Evolutionary conservation across 2,888 invertebrate genomes (phyloP), one percentile per base, ranked within the genome.

Genomic region (Xanthorhoe spadicearia): DNA sequence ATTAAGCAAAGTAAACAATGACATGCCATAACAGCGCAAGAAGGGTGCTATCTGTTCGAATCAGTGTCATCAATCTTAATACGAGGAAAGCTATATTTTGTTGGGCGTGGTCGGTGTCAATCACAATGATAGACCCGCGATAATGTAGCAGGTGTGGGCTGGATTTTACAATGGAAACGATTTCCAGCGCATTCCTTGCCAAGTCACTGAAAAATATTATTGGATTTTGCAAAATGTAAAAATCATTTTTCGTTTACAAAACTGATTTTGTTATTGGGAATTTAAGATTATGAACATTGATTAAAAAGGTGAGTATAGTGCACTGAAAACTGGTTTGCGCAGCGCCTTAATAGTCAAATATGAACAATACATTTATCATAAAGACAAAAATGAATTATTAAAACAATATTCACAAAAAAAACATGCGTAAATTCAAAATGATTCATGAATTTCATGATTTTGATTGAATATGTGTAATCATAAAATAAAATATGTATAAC

Each of bases 61-160:
- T 80, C 83, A 80, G 81, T 82, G 77, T 81, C 81, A 92, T 92
- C 90, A 90, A 91, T 91, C 92, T 89, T 87, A 86, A 91, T 91
- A 88, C 86, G 82, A 74, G 82, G 84, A 82, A 85, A 86, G 88
- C 84, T 83, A 88, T 89, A 90, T 90, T 91, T 86, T 85, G 86
- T 84, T 83, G 80, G 81, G 85, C 81, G 83, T 77, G 84, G 81
- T 81, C 79, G 76, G 78, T 85, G 89, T 90, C 90, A 88, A 86
- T 90, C 90, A 89, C 74, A 64, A 76, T 81, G 86, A 87, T 87
- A 83, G 83, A 83, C 80, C 77, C 79, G 75, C 79, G 84, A 84
- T 85, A 85, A 60, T 63, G 63, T 49, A 51, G 55, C 63, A 60
- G 67, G 63, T 66, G 50, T 52, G 56, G 60, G 19, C 9, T 18